A percentile compares a stretch with the other conserved stretches of the same genome.
Conservation (phyloP, 2,888 invertebrate genomes). For the Tetragnatha montana region DNA sequence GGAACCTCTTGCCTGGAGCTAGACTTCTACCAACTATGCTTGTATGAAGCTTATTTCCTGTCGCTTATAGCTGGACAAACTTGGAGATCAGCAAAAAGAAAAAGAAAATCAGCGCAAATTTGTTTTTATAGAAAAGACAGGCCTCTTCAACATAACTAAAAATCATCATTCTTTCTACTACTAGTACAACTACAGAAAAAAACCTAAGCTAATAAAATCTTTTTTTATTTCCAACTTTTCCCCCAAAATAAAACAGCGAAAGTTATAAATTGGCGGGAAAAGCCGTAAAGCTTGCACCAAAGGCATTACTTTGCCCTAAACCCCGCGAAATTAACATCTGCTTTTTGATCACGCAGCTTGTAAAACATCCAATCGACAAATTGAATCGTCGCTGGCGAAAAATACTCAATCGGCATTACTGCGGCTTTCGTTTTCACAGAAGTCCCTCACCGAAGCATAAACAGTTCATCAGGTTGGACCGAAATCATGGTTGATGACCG, state of each 20-base stretch:
- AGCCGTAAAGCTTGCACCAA: background rate
- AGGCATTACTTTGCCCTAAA: background rate
- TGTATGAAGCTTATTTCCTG: no score
- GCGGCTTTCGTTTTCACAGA: background rate
- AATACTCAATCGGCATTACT: background rate
- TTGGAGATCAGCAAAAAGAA: no score
- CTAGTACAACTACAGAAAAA: no score
- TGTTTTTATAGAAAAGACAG: no score
- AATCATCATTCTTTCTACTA: no score
- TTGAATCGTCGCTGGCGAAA: background rate
- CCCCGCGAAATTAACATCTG: background rate
- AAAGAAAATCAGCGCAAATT: no score
- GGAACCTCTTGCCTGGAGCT: no score
- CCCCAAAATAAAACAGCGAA: background rate
- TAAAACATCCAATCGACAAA: background rate
- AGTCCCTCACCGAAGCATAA: slow-evolving; percentile 3
- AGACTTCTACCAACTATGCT: no score
- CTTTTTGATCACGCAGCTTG: slow-evolving; percentile 1
- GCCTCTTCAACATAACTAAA: no score
- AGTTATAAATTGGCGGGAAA: background rate
- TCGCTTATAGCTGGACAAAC: no score
- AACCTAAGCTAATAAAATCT: no score
- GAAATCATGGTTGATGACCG: slow-evolving; percentile 19
- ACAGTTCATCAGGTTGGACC: slow-evolving; percentile 27
- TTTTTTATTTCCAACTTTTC: background rate